A percentile compares a stretch with the other conserved stretches of the same genome.
Conservation (phyloP, 2,113 vertebrate genomes). For the Deroptyus accipitrinus region DNA sequence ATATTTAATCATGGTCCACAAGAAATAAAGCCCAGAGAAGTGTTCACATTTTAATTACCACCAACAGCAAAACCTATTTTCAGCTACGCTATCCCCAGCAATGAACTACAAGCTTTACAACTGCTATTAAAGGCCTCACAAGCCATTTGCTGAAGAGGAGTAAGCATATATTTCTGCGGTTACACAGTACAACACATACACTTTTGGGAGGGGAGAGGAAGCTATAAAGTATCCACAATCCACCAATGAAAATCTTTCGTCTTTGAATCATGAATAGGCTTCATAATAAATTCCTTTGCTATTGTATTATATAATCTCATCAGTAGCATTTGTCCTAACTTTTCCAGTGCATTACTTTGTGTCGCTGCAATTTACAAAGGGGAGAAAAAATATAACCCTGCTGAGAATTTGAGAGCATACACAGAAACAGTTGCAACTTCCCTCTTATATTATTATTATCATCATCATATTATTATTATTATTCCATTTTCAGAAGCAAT, state of each 20-base stretch:
- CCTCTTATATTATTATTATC: not conserved
- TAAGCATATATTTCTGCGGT: not conserved
- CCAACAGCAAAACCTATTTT: conserved; percentile 1
- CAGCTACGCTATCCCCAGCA: not conserved
- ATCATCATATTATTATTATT: not conserved
- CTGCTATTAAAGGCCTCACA: not conserved
- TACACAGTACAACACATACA: not conserved
- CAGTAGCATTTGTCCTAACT: conserved; percentile 1
- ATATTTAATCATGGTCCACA: not conserved
- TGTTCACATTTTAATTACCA: not conserved
- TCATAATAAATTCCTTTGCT: conserved; percentile 26
- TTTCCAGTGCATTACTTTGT: conserved; percentile 17
- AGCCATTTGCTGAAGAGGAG: not conserved
- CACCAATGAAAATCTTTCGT: not conserved
- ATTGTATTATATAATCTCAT: conserved; percentile 55
- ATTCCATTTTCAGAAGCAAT: not conserved
- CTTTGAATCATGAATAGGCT: conserved; percentile 39
- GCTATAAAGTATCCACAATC: conserved; percentile 34
- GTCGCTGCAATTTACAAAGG: not conserved
- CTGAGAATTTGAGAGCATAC: not conserved
- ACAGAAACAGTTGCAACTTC: not conserved
- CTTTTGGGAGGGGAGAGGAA: not conserved
- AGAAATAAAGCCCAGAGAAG: not conserved
- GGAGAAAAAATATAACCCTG: not conserved
- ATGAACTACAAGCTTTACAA: not conserved